Conservation (phyloP, 2,888 invertebrate species). For the Clistopyga incitator region DNA sequence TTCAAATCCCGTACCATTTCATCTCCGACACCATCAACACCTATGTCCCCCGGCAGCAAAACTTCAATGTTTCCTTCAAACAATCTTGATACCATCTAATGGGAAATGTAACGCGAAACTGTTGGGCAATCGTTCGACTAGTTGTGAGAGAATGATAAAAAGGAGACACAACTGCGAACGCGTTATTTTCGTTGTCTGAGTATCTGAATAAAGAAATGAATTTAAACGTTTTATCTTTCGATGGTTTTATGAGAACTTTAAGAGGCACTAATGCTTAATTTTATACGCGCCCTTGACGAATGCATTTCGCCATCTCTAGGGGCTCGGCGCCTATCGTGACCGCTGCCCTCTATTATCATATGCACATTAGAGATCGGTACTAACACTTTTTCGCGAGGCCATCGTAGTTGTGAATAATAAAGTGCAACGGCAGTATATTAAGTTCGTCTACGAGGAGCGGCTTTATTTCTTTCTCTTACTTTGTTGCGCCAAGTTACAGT, state of each 20-base stretch:
- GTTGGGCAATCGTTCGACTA: background rate
- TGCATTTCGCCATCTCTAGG: slow-evolving; percentile 56
- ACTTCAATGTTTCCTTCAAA: slow-evolving; percentile 31
- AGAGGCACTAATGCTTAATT: slow-evolving; percentile 81
- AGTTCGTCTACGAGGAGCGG: background rate
- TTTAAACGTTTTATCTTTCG: slow-evolving; percentile 79
- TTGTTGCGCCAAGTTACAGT: background rate
- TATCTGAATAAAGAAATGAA: slow-evolving; percentile 73
- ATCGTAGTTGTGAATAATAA: slow-evolving; percentile 23
- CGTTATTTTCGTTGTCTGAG: slow-evolving; percentile 68
- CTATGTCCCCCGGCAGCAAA: slow-evolving; percentile 49
- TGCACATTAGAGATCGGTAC: background rate
- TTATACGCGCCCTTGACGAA: slow-evolving; percentile 79
- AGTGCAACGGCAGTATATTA: background rate
- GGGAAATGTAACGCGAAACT: slow-evolving; percentile 46
- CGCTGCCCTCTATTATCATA: slow-evolving; percentile 6
- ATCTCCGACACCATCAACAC: slow-evolving; percentile 51
- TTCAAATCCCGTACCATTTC: slow-evolving; percentile 49
- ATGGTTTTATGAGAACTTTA: slow-evolving; percentile 82
- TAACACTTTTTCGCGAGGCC: background rate
- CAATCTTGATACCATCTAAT: slow-evolving; percentile 37
- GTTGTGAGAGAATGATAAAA: background rate
- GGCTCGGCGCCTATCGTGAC: background rate
- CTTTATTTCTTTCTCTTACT: slow-evolving; percentile 26
- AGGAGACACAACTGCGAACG: background rate